phyloP scores from a whole-genome alignment of 2,797 vertebrate species.

The Amblyopsis hoosieri region DNA sequence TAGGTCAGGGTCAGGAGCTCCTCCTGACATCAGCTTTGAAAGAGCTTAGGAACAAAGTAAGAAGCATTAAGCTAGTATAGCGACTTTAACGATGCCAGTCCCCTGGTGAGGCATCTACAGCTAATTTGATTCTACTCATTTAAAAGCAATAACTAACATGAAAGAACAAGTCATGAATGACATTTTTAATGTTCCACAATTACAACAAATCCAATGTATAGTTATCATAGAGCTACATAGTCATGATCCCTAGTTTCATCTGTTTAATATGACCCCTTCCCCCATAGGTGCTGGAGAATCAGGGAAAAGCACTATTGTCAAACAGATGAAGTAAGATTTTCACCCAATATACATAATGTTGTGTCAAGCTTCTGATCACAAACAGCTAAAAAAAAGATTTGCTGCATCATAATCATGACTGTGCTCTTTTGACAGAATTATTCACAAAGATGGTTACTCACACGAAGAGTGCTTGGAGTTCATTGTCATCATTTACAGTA shows the following conservation, averaged over 20 bases:
- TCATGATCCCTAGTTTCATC: too few species aligned
- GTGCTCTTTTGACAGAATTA: constrained; percentile 83
- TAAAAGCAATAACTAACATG: background rate
- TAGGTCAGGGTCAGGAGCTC: constrained; percentile 62
- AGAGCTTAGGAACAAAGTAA: constrained; percentile 64
- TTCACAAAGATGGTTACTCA: constrained; percentile 96
- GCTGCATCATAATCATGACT: background rate
- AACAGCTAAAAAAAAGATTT: background rate
- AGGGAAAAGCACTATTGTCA: constrained; percentile 98
- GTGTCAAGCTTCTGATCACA: background rate
- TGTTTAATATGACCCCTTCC: constrained; percentile 19
- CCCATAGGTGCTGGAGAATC: constrained; percentile 93
- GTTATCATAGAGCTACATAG: background rate
- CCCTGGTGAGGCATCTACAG: constrained; percentile 10
- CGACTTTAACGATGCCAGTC: constrained; percentile 23
- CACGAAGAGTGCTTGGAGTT: constrained; percentile 96
- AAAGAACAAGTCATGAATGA: background rate
- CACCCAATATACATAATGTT: background rate
- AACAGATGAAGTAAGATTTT: constrained; percentile 97
- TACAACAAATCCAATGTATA: background rate
- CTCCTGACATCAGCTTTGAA: constrained; percentile 48
- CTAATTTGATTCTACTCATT: constrained; percentile 6
- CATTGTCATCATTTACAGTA: constrained; percentile 96
- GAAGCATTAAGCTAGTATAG: constrained; percentile 53
- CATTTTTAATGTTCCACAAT: too few species aligned